These are phyloP conservation scores for Micropterix aruncella DNA, from an alignment of 2,888 invertebrate genomes.

Conservation along the genomic window DNA sequence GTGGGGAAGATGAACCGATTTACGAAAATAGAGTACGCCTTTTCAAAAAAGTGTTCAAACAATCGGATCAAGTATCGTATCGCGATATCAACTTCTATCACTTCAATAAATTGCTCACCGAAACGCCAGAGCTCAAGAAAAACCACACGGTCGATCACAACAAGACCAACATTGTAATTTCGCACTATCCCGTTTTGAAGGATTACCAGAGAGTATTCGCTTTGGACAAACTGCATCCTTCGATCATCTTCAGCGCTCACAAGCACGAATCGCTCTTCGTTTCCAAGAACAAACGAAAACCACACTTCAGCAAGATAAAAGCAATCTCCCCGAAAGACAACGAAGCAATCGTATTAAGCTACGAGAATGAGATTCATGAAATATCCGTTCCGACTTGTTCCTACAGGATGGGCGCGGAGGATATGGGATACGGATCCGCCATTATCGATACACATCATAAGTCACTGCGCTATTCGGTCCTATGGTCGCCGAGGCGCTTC, in stretches of 20 bases:
- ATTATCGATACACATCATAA: slow-evolving; percentile 48
- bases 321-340: slow-evolving; percentile 16
- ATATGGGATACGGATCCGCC: slow-evolving; percentile 79
- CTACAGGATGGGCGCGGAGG: slow-evolving; percentile 84
- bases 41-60: slow-evolving; percentile 62
- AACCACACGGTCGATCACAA: slow-evolving; percentile 26
- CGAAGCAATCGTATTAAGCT: slow-evolving; percentile 18
- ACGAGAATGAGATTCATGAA: slow-evolving; percentile 42
- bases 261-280: slow-evolving; percentile 53
- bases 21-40: slow-evolving; percentile 51
- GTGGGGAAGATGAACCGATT: slow-evolving; percentile 75
- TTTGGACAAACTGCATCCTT: slow-evolving; percentile 48
- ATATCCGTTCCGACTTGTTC: slow-evolving; percentile 89
- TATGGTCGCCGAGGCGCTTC: slow-evolving; percentile 67
- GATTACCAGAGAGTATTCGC: background rate
- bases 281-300: slow-evolving; percentile 21
- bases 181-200: slow-evolving; percentile 52
- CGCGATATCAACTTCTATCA: slow-evolving; percentile 57
- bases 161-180: slow-evolving; percentile 49
- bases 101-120: slow-evolving; percentile 54
- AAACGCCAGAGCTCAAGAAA: slow-evolving; percentile 38
- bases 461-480: slow-evolving; percentile 51
- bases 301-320: slow-evolving; percentile 15
- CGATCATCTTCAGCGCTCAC: slow-evolving; percentile 51
- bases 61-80: slow-evolving; percentile 45